Evolutionary conservation across 1,140 invertebrate species (phyloP).

Genomic region (Pseudomyrmex dendroicus): DNA sequence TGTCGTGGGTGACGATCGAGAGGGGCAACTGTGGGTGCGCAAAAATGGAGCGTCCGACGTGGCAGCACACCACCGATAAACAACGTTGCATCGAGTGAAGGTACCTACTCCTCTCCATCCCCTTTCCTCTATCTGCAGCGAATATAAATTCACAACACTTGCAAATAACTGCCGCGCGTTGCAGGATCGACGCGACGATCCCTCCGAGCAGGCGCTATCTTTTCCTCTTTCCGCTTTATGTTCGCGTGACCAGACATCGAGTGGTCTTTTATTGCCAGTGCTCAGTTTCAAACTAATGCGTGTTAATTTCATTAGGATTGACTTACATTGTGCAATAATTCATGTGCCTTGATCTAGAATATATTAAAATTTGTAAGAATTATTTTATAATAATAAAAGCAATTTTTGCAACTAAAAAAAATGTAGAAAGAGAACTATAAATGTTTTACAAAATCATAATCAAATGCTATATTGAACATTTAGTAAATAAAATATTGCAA

Average conservation of each 20-base stretch:
- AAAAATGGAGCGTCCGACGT: conserved; percentile 74
- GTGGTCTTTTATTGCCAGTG: conserved; percentile 40
- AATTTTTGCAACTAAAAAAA: too few relatives aligned
- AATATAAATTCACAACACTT: conserved; percentile 81
- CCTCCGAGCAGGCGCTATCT: conserved; percentile 66
- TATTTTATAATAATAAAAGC: too few relatives aligned
- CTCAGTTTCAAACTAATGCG: conserved; percentile 34
- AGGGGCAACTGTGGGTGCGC: conserved; percentile 61
- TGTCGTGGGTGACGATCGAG: conserved; percentile 50
- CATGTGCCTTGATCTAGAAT: not conserved
- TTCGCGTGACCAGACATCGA: conserved; percentile 32
- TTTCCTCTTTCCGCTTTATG: conserved; percentile 44
- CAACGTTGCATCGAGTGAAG: conserved; percentile 76
- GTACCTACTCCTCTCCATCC: conserved; percentile 61
- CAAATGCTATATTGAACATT: not conserved
- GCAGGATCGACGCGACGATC: conserved; percentile 77
- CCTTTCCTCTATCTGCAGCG: conserved; percentile 53
- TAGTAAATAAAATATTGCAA: not conserved
- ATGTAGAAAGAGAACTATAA: not conserved
- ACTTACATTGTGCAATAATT: not conserved
- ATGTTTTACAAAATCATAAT: too few relatives aligned
- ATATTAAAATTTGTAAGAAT: not conserved
- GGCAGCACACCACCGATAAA: conserved; percentile 78
- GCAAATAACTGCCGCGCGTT: conserved; percentile 80
- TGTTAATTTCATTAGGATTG: conserved; percentile 38